These are phyloP conservation scores for Zalophus californianus DNA, from an alignment of 2,797 vertebrate genomes.

Conservation along the genomic window DNA sequence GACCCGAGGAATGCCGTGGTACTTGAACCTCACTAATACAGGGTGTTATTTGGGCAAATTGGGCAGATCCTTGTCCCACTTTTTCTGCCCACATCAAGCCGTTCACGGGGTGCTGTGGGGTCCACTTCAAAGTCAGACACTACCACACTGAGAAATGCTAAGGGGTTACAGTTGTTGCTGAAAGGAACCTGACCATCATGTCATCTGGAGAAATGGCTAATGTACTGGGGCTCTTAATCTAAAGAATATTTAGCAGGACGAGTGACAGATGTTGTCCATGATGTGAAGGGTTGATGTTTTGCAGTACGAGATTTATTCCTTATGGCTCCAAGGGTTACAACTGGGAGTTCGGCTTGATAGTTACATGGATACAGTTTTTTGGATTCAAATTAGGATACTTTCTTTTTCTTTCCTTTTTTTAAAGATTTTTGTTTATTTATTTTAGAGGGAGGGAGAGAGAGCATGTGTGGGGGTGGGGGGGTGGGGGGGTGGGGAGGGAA, in stretches of 20 bases:
- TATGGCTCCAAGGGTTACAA: too few species aligned
- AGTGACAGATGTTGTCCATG: background rate
- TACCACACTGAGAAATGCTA: rapidly evolving
- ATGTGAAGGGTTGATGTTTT: background rate
- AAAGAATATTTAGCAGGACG: background rate
- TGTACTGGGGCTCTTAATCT: background rate
- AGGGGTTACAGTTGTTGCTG: background rate
- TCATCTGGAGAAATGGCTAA: background rate
- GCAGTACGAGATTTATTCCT: background rate
- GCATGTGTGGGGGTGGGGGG: background rate
- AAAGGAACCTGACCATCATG: background rate
- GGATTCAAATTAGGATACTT: background rate
- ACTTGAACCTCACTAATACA: rapidly evolving
- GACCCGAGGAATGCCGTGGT: background rate
- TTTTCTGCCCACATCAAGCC: background rate
- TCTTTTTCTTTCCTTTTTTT: background rate
- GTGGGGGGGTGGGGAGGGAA: background rate
- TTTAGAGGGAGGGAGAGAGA: background rate
- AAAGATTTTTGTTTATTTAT: background rate
- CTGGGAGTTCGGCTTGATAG: background rate
- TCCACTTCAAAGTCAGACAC: background rate
- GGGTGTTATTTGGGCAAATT: background rate
- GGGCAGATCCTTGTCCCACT: rapidly evolving
- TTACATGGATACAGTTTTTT: background rate
- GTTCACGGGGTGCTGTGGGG: too few species aligned